These are phyloP conservation scores for Syngnathoides biaculeatus DNA, from an alignment of 2,113 vertebrate genomes.

Conservation along the genomic window DNA sequence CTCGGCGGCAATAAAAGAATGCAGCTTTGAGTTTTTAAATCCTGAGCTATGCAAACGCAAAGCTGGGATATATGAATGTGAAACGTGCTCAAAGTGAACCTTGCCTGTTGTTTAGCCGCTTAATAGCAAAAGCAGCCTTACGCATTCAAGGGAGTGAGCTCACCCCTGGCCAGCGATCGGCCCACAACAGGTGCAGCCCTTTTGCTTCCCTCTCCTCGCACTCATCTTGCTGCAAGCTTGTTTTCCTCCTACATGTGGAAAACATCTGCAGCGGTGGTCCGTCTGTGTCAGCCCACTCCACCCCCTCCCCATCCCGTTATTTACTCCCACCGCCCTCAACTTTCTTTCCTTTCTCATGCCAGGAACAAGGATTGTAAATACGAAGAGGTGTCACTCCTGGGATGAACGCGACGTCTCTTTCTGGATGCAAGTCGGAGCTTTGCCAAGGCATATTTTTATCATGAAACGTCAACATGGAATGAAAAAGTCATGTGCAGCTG, in stretches of 20 bases:
- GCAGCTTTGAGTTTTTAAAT: neutral
- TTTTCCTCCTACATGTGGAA: constrained; percentile 63
- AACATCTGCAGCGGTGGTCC: constrained; percentile 71
- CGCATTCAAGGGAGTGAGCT: constrained; percentile 34
- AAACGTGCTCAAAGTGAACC: neutral
- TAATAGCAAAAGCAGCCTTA: constrained; percentile 40
- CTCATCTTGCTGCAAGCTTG: constrained; percentile 46
- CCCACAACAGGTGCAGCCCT: constrained; percentile 59
- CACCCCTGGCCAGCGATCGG: constrained; percentile 43
- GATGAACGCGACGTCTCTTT: constrained; percentile 54
- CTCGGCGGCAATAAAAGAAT: neutral
- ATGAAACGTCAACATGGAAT: constrained; percentile 69
- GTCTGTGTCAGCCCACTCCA: constrained; percentile 1
- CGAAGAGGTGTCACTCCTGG: constrained; percentile 52
- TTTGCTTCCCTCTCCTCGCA: constrained; percentile 11
- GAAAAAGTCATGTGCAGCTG: constrained; percentile 67
- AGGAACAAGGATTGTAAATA: constrained; percentile 59
- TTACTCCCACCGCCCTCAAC: constrained; percentile 38
- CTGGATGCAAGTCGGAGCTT: constrained; percentile 65
- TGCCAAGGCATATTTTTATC: constrained; percentile 74
- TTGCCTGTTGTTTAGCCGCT: constrained; percentile 12
- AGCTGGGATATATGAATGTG: neutral
- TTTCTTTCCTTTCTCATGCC: constrained; percentile 21
- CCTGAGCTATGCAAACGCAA: constrained; percentile 5
- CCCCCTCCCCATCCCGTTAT: constrained; percentile 21